Evolutionary conservation across 1,140 invertebrate genomes (phyloP).

Genomic region (Cecropterus lyciades): DNA sequence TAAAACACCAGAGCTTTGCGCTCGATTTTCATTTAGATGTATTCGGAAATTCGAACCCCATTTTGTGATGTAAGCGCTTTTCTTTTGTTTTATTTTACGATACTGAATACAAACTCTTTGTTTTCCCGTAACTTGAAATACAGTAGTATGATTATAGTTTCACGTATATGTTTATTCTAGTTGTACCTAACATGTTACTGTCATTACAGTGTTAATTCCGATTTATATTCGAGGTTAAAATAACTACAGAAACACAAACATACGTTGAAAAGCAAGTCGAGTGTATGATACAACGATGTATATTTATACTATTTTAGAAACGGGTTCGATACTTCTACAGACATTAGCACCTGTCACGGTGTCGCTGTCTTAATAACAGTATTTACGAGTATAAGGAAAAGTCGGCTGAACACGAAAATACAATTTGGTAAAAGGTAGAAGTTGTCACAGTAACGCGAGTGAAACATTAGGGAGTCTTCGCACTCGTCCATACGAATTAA

Average conservation of each 20-base stretch:
- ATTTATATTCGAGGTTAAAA: neutral
- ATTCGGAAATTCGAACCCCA: slow-evolving; percentile 27
- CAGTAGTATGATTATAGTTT: slow-evolving; percentile 5
- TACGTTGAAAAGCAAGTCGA: neutral
- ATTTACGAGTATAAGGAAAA: slow-evolving; percentile 79
- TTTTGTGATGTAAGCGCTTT: slow-evolving; percentile 27
- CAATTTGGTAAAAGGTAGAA: slow-evolving; percentile 81
- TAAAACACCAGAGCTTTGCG: slow-evolving; percentile 31
- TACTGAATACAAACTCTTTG: slow-evolving; percentile 22
- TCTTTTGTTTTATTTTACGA: slow-evolving; percentile 33
- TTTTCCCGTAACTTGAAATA: slow-evolving; percentile 25
- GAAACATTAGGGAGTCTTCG: slow-evolving; percentile 64
- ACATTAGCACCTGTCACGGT: slow-evolving; percentile 80
- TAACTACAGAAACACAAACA: neutral
- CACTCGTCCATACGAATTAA: neutral
- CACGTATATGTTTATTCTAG: neutral
- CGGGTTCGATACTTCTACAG: slow-evolving; percentile 69
- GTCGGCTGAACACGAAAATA: slow-evolving; percentile 80
- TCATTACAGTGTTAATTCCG: neutral
- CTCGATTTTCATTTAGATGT: slow-evolving; percentile 35
- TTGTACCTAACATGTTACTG: neutral
- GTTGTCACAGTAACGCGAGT: slow-evolving; percentile 79
- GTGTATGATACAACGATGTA: slow-evolving; percentile 36
- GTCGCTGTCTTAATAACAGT: slow-evolving; percentile 81
- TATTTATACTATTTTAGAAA: slow-evolving; percentile 71